Percentiles rank a stretch among this genome's conserved stretches.
phyloP scores from a whole-genome alignment of 2,113 vertebrate species.

The Micronycteris hirsuta region DNA sequence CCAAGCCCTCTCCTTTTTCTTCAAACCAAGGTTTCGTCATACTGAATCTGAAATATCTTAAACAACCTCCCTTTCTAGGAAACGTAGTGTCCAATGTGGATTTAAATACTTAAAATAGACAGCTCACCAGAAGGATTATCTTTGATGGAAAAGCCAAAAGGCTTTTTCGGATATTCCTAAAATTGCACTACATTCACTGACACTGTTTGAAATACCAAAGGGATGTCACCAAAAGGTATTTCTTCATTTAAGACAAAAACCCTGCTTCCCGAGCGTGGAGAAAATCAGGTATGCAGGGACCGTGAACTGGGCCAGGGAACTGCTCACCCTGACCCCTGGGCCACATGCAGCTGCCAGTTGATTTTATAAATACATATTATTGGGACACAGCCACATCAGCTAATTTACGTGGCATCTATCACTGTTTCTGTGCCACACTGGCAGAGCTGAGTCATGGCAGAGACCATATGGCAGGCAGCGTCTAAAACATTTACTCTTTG shows the following conservation, averaged over 20 bases:
- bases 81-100: neutral
- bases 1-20: neutral
- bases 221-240: neutral
- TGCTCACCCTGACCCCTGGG: neutral
- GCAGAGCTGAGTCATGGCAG: neutral
- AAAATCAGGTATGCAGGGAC: neutral
- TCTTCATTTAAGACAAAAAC: neutral
- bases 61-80: neutral
- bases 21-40: neutral
- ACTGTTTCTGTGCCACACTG: neutral
- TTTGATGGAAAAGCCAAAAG: neutral
- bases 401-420: neutral
- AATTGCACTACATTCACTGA: neutral
- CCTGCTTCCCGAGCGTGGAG: neutral
- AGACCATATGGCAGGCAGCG: neutral
- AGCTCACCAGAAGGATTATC: neutral
- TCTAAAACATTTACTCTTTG: neutral
- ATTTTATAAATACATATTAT: neutral
- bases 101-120: neutral
- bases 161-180: neutral
- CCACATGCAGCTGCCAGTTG: neutral
- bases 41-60: neutral
- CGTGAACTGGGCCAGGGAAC: neutral
- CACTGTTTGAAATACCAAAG: neutral
- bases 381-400: neutral